Conservation (phyloP, 92 coral and sea anemone genomes). For the Epizoanthus rinbou region DNA sequence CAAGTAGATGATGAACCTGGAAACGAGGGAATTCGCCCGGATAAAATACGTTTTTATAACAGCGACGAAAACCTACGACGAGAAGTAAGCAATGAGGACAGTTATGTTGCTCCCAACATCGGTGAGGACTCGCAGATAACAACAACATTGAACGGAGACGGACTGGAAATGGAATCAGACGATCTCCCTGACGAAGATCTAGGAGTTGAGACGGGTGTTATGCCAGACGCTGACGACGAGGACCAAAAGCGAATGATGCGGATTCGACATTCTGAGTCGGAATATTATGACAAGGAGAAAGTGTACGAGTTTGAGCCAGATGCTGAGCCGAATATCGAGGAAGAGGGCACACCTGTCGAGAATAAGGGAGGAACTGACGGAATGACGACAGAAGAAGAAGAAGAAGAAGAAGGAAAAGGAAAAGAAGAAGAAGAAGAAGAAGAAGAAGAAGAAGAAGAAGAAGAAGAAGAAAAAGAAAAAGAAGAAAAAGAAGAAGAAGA, state of each 20-base stretch:
- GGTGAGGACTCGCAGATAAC: too few relatives aligned
- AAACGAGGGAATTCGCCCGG: too few relatives aligned
- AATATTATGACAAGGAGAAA: conserved; percentile 11
- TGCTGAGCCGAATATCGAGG: not conserved
- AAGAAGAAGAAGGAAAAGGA: too few relatives aligned
- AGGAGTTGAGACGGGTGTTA: not conserved
- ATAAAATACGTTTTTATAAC: too few relatives aligned
- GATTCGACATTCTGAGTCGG: conserved; percentile 8
- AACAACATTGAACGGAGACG: not conserved
- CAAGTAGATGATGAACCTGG: too few relatives aligned
- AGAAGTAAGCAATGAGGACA: too few relatives aligned
- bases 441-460: too few relatives aligned
- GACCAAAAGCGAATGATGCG: not conserved
- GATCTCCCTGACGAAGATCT: conserved; percentile 27
- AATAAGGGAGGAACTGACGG: not conserved
- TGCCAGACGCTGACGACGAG: not conserved
- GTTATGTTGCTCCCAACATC: too few relatives aligned
- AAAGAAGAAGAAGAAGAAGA: too few relatives aligned
- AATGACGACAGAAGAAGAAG: not conserved
- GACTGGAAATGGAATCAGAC: conserved; percentile 22
- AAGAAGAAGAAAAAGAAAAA: too few relatives aligned
- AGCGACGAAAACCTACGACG: too few relatives aligned
- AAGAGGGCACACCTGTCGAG: not conserved
- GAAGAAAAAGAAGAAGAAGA: too few relatives aligned
- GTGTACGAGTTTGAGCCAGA: conserved; percentile 14